Percentiles rank a stretch among this genome's conserved stretches.
These are phyloP conservation scores for Caenorhabditis elegans DNA, from an alignment of 1,140 invertebrate genomes.

Conservation along the genomic window WBcel235 BX284603.4:12021501-12022000, in stretches of 20 bases:
- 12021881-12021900: no score
- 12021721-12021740: constrained; percentile 22
- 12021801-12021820: neutral
- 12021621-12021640: neutral
- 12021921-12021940: no score
- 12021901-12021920: no score
- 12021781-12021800: constrained; percentile 33
- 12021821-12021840: no score
- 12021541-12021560: neutral
- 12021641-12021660: constrained; percentile 13
- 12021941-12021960: no score
- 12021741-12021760: constrained; percentile 5
- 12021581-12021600: constrained; percentile 4
- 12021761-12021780: constrained; percentile 4
- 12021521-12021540: neutral
- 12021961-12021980: no score
- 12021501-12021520: neutral
- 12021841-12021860: no score
- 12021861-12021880: no score
- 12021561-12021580: neutral
- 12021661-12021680: constrained; percentile 18
- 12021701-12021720: neutral
- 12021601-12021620: constrained; percentile 3
- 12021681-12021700: constrained; percentile 28
- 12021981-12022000: no score